Percentiles rank a stretch among this genome's conserved stretches.
Conservation (phyloP, 2,888 invertebrate species). For the Dimorphilus gyrociliatus region DNA sequence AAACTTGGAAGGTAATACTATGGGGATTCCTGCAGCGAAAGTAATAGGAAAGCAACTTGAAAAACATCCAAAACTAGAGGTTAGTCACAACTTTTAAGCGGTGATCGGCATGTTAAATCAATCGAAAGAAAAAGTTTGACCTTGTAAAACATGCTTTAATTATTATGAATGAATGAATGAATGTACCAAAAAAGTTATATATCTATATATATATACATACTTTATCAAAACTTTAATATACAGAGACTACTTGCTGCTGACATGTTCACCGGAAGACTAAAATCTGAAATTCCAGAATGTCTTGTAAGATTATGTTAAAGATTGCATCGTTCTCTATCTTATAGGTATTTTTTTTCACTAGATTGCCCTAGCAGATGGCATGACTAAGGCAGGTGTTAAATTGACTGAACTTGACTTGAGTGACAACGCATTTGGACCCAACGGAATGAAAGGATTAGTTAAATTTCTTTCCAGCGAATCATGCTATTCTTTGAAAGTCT, state of each 20-base stretch:
- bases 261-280: slow-evolving; percentile 86
- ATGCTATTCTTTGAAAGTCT: slow-evolving; percentile 62
- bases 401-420: slow-evolving; percentile 75
- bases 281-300: slow-evolving; percentile 82
- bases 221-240: slow-evolving; percentile 11
- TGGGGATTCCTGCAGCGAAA: slow-evolving; percentile 73
- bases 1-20: slow-evolving; percentile 75
- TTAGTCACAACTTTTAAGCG: slow-evolving; percentile 7
- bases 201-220: too few relatives aligned
- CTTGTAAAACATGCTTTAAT: too few relatives aligned
- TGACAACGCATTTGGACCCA: slow-evolving; percentile 76
- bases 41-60: slow-evolving; percentile 64
- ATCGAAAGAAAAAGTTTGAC: too few relatives aligned
- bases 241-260: slow-evolving; percentile 75
- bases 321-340: neutral
- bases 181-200: neutral
- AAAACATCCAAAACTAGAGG: slow-evolving; percentile 53
- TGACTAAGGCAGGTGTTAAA: slow-evolving; percentile 60
- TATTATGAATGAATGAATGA: slow-evolving; percentile 1
- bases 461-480: slow-evolving; percentile 62
- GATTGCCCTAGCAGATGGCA: slow-evolving; percentile 58
- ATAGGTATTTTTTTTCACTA: slow-evolving; percentile 20
- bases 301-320: slow-evolving; percentile 44
- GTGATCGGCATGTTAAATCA: neutral
- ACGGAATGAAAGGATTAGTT: slow-evolving; percentile 14